Percentiles rank a stretch among this genome's conserved stretches.
Evolutionary conservation across 1,140 invertebrate genomes (phyloP).

Genomic region (Pteromalus puparum): DNA sequence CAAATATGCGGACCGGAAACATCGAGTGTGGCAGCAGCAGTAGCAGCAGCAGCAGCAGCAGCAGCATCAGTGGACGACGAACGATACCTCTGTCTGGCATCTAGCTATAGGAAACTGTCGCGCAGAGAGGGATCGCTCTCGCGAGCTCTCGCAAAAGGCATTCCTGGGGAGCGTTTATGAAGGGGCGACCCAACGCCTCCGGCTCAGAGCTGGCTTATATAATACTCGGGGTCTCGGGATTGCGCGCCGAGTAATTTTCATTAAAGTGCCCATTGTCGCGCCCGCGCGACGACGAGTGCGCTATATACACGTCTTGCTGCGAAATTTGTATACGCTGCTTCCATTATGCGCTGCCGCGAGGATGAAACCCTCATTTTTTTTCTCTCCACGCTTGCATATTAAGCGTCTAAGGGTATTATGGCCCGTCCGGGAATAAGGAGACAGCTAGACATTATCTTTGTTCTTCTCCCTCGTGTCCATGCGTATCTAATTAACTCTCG

Average conservation of each 20-base stretch:
- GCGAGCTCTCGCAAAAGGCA: neutral
- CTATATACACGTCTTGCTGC: neutral
- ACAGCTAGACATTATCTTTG: neutral
- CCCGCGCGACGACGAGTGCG: neutral
- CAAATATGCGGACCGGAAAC: slow-evolving; percentile 1
- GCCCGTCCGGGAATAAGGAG: neutral
- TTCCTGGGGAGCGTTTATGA: slow-evolving; percentile 20
- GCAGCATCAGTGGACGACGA: neutral
- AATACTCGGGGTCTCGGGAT: slow-evolving; percentile 15
- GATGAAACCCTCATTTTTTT: neutral
- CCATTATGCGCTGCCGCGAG: neutral
- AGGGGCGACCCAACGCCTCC: neutral
- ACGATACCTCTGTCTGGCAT: neutral
- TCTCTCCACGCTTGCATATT: neutral
- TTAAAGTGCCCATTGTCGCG: slow-evolving; percentile 41
- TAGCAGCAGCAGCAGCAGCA: too few relatives aligned
- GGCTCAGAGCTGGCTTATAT: neutral
- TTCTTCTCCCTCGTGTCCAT: neutral
- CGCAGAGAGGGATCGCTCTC: neutral
- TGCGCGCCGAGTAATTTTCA: slow-evolving; percentile 34
- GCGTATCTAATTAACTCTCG: neutral
- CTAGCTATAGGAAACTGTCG: neutral
- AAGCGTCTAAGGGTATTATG: neutral
- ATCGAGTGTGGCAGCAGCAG: neutral
- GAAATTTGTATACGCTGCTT: slow-evolving; percentile 5